phyloP scores from a whole-genome alignment of 2,888 invertebrate genomes.

The Tortricodes alternella region DNA sequence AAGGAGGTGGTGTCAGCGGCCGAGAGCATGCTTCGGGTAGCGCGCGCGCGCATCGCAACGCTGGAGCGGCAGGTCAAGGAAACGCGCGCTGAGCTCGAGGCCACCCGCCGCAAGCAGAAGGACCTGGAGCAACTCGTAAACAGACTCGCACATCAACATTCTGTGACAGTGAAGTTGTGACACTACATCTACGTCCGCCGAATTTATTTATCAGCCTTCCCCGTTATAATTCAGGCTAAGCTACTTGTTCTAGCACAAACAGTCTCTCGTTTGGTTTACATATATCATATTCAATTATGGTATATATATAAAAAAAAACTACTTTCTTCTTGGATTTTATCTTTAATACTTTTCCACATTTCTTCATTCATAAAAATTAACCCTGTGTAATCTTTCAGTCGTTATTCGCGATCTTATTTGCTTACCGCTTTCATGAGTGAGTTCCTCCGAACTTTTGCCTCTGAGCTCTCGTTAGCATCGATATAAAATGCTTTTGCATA shows the following conservation, averaged over 20 bases:
- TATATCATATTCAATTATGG: neutral
- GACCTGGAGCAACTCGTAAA: slow-evolving; percentile 75
- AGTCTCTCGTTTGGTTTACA: neutral
- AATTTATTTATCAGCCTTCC: slow-evolving; percentile 24
- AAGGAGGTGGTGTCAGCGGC: slow-evolving; percentile 67
- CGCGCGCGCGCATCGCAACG: slow-evolving; percentile 63
- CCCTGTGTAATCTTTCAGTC: neutral
- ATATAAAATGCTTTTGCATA: neutral
- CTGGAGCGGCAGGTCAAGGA: slow-evolving; percentile 70
- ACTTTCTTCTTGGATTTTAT: neutral
- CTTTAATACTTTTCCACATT: neutral
- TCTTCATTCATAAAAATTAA: neutral
- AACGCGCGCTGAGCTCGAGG: slow-evolving; percentile 57
- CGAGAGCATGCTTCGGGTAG: slow-evolving; percentile 70
- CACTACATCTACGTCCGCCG: slow-evolving; percentile 43
- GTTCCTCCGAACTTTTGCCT: neutral
- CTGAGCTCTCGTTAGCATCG: neutral
- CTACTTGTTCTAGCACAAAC: neutral
- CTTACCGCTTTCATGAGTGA: neutral
- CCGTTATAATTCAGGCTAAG: neutral
- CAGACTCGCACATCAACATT: slow-evolving; percentile 48
- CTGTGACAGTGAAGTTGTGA: slow-evolving; percentile 54
- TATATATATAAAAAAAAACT: neutral
- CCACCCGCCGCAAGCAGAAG: slow-evolving; percentile 61
- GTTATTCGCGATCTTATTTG: neutral